Conservation (phyloP, 92 coral and sea anemone genomes). For the Porites cylindrica region DNA sequence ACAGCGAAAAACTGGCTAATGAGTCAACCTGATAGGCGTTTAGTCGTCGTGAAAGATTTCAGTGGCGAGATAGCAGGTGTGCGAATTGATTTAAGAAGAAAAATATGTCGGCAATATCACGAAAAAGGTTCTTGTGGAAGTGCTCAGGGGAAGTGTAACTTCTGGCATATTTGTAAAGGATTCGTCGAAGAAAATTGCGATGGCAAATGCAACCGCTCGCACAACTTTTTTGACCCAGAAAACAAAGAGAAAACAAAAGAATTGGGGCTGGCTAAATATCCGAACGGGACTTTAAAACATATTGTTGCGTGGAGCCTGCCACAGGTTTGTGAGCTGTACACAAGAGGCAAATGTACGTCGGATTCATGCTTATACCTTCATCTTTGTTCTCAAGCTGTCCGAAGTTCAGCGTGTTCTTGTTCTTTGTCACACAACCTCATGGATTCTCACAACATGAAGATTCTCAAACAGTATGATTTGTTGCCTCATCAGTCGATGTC, state of each 20-base stretch:
- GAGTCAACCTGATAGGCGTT: no score
- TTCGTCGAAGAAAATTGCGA: constrained; percentile 56
- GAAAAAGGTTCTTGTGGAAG: constrained; percentile 39
- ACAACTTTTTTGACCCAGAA: constrained; percentile 45
- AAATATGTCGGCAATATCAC: constrained; percentile 59
- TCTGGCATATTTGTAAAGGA: constrained; percentile 33
- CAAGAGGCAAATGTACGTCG: constrained; percentile 23
- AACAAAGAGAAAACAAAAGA: constrained; percentile 25
- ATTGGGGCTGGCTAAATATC: constrained; percentile 7
- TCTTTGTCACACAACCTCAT: constrained; percentile 27
- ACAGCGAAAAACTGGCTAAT: no score
- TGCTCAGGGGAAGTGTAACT: constrained; percentile 24
- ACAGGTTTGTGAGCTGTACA: constrained; percentile 42
- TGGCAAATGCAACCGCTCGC: constrained; percentile 45
- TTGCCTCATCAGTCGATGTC: neutral
- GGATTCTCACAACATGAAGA: constrained; percentile 36
- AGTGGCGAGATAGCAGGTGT: constrained; percentile 37
- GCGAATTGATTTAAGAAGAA: constrained; percentile 43
- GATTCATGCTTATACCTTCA: constrained; percentile 44
- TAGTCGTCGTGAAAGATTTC: constrained; percentile 1
- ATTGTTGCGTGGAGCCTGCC: constrained; percentile 56
- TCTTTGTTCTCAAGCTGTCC: constrained; percentile 38
- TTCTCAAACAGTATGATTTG: constrained; percentile 27
- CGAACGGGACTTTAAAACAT: neutral
- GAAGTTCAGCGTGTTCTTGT: constrained; percentile 10